Conservation (phyloP, 2,888 invertebrate genomes). For the Antitype chi region DNA sequence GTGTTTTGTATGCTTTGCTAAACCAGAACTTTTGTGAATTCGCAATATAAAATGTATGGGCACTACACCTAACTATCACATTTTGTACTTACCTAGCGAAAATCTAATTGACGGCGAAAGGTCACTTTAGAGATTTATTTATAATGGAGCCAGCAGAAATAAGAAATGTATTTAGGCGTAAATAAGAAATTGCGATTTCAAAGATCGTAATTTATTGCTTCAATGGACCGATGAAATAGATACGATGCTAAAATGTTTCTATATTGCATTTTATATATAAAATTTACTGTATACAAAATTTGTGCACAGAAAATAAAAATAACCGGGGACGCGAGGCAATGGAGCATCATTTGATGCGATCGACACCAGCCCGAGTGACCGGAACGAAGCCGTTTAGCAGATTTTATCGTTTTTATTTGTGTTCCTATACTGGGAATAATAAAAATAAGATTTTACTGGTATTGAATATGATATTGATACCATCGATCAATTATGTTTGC, state of each 20-base stretch:
- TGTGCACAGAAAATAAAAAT: slow-evolving; percentile 56
- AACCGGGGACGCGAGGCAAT: slow-evolving; percentile 50
- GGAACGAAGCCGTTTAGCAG: slow-evolving; percentile 58
- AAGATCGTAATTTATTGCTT: slow-evolving; percentile 47
- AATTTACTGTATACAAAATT: slow-evolving; percentile 31
- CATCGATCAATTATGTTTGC: slow-evolving; percentile 29
- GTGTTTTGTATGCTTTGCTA: not conserved
- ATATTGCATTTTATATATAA: slow-evolving; percentile 43
- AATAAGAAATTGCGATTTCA: slow-evolving; percentile 41
- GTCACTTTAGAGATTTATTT: slow-evolving; percentile 32
- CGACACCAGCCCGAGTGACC: slow-evolving; percentile 59
- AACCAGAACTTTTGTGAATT: not conserved
- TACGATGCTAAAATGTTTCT: slow-evolving; percentile 44
- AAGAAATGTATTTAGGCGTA: slow-evolving; percentile 31
- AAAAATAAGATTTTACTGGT: slow-evolving; percentile 49
- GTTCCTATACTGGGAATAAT: slow-evolving; percentile 39
- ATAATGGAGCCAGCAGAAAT: slow-evolving; percentile 37
- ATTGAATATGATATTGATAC: slow-evolving; percentile 26
- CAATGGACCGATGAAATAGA: slow-evolving; percentile 43
- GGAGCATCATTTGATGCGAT: slow-evolving; percentile 59
- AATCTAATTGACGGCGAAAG: slow-evolving; percentile 12
- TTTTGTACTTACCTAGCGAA: not conserved
- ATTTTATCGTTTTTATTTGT: slow-evolving; percentile 59
- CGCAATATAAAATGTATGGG: not conserved
- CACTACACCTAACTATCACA: not conserved